Base-by-base conservation (phyloP, 1,140 invertebrate genomes). In the Melitaea cinxia region DNA sequence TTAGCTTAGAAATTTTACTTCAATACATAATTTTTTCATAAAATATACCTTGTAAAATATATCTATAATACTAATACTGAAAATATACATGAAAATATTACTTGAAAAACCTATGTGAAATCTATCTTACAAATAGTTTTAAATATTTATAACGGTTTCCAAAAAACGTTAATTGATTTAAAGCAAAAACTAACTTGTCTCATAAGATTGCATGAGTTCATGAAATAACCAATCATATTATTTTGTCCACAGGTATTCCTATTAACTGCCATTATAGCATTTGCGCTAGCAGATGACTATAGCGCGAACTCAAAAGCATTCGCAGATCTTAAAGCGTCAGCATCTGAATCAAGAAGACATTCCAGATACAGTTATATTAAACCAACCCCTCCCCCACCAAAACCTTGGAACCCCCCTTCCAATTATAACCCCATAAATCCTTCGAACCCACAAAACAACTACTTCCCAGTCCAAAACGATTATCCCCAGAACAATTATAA, bases 171-270 rank as follows among this genome's bases (percentile, higher is more conserved):
- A n/a, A n/a, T n/a, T n/a, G n/a, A n/a, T n/a, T n/a, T n/a, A n/a
- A n/a, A n/a, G n/a, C n/a, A n/a, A n/a, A n/a, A n/a, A n/a, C n/a
- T n/a, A n/a, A n/a, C n/a, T n/a, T 30, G 12, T 9, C 28, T 30
- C 7, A 30, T 3, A 33, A 7, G n/a, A 7, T 10, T 33, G 3
- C 30, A 33, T 33, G 0, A 4, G n/a, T n/a, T 3, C n/a, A 15
- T 37, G 1, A 28, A 33, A 17, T 39, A 1, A 39, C 17, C 17
- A 1, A 39, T 42, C 17, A 1, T 42, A 17, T 42, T 1, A 17
- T 55, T 62, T 70, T 62, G 68, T 73, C 72, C 63, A 15, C 81
- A 90, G 88, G 52, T 88, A 17, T 70, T 69, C 54, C 68, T 85
- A 67, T 64, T 83, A 39, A 52, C 80, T 24, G 65, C 75, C 68